phyloP scores from a whole-genome alignment of 2,888 invertebrate genomes.

The Dryadula phaetusa region DNA sequence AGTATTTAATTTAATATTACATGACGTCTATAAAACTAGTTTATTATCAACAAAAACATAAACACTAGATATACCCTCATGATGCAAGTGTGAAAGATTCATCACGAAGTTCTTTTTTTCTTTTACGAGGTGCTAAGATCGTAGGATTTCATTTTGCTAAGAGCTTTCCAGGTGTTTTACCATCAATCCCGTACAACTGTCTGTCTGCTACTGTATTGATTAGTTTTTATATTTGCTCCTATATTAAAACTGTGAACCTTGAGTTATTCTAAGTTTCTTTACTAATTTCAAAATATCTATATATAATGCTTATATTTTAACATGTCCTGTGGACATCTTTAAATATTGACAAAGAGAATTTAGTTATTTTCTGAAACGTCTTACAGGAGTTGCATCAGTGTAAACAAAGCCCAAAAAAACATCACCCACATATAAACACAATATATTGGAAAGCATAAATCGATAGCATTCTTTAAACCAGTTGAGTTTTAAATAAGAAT shows the following conservation, averaged over 20 bases:
- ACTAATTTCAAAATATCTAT: too few relatives aligned
- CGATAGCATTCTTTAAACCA: constrained; percentile 28
- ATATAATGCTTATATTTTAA: too few relatives aligned
- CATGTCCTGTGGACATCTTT: too few relatives aligned
- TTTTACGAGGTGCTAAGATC: constrained; percentile 29
- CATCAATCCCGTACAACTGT: constrained; percentile 3
- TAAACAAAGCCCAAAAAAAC: not conserved
- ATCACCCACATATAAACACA: constrained; percentile 28
- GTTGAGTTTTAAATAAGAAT: constrained; percentile 36
- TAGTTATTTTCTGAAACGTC: too few relatives aligned
- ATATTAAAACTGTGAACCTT: too few relatives aligned
- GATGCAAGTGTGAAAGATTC: constrained; percentile 18
- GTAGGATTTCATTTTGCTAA: constrained; percentile 29
- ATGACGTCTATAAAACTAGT: too few relatives aligned
- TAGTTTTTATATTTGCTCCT: not conserved
- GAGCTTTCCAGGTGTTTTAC: constrained; percentile 17
- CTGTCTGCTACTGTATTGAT: constrained; percentile 6
- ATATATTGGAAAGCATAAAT: constrained; percentile 27
- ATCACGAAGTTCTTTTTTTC: constrained; percentile 2
- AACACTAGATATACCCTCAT: not conserved
- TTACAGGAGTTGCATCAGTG: not conserved
- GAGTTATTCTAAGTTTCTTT: too few relatives aligned
- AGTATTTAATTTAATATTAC: too few relatives aligned
- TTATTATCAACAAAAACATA: not conserved
- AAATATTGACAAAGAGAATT: too few relatives aligned